Evolutionary conservation across 1,140 invertebrate genomes (phyloP).

Genomic region (Chlorops oryzae): DNA sequence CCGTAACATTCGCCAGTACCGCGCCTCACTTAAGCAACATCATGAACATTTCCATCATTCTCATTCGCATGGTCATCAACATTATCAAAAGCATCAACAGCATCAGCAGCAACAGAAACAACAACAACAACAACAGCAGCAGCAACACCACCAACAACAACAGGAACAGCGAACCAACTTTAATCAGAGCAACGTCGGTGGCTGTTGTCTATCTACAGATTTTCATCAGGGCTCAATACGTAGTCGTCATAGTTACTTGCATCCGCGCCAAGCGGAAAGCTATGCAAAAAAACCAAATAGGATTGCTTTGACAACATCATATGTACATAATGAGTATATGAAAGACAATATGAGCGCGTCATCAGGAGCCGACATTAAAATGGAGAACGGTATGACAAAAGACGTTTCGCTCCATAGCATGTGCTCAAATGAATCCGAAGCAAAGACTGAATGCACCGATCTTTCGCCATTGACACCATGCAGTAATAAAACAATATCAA

Average conservation of each 20-base stretch:
- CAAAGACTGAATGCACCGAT: slow-evolving; percentile 47
- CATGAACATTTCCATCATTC: background rate
- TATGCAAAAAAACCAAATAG: too few species aligned
- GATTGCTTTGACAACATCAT: too few species aligned
- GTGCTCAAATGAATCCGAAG: slow-evolving; percentile 46
- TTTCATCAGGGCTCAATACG: slow-evolving; percentile 53
- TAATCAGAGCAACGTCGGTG: slow-evolving; percentile 21
- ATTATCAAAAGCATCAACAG: slow-evolving; percentile 15
- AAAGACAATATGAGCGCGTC: slow-evolving; percentile 32
- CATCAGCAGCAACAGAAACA: slow-evolving; percentile 28
- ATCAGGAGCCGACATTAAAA: slow-evolving; percentile 19
- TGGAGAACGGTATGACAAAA: slow-evolving; percentile 41
- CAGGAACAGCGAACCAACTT: slow-evolving; percentile 34
- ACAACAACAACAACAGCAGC: slow-evolving; percentile 26
- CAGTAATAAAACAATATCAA: slow-evolving; percentile 15
- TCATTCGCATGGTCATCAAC: background rate
- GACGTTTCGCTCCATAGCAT: slow-evolving; percentile 53
- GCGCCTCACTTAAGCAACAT: background rate
- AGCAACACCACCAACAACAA: slow-evolving; percentile 27
- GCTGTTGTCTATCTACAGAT: slow-evolving; percentile 53
- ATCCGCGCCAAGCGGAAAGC: slow-evolving; percentile 41
- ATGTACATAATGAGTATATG: slow-evolving; percentile 38
- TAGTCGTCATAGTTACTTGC: slow-evolving; percentile 54
- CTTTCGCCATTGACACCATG: slow-evolving; percentile 44
- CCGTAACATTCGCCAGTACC: background rate